Evolutionary conservation across 2,797 vertebrate species (phyloP), one percentile per base, ranked within the genome.

Genomic region (Oreortyx pictus): DNA sequence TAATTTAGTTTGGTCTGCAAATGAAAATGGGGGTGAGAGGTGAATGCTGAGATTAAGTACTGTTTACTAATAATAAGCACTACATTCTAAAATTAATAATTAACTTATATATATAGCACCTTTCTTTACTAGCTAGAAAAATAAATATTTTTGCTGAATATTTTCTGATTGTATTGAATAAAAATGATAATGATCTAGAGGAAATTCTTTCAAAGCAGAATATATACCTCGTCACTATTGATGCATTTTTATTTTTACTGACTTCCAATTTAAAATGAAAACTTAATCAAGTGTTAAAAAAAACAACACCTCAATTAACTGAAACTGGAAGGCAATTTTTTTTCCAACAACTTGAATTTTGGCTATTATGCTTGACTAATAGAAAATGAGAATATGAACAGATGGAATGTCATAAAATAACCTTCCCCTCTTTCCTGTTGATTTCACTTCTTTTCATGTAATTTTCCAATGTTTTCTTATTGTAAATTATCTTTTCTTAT

Each of bases 191-290:
- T 49, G 12, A 72, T 75, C 12, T 14, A 15, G 65, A 54, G 16
- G 17, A 91, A 66, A 11, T 7, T 29, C 46, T 89, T 95, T 62
- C 29, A 56, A 66, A 66, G 14, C 2, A 73, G 7, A 70, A 43
- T 0, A 39, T n/a, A 33, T 14, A 22, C 0, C 0, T 5, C 83
- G 75, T 70, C n/a, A 14, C 41, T 18, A 29, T 2, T 81, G 25
- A 43, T 62, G 35, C 4, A 59, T 5, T 59, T 43, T 78, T 82
- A 2, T 79, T 84, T 75, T 59, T 16, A 60, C 12, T 2, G 59
- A 14, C 6, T 50, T 88, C 15, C 27, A 37, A 68, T 50, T 68
- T 83, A 47, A 72, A 14, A 61, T 6, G 13, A 46, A 22, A 73
- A 73, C 57, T 61, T 60, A 79, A 52, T 2, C 9, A 68, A 68